Conservation (phyloP, 1,140 invertebrate species). For the Drosophila eugracilis region DNA sequence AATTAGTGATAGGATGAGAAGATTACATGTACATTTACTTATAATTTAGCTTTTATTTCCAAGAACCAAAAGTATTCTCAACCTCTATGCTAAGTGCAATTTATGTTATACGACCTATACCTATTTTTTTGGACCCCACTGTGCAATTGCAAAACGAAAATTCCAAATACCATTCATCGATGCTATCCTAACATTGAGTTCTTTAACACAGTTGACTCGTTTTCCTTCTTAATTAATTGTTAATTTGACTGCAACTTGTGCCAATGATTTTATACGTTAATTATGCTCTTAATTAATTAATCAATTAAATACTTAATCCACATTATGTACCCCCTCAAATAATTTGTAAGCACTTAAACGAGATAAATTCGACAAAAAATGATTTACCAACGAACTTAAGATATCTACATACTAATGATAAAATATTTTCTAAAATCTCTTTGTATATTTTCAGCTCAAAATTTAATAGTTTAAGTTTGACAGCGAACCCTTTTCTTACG, state of each 20-base stretch:
- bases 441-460: constrained; percentile 84
- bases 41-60: constrained; percentile 38
- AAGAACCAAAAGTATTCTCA: constrained; percentile 68
- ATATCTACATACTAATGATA: constrained; percentile 56
- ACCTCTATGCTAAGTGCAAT: constrained; percentile 33
- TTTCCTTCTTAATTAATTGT: constrained; percentile 65
- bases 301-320: constrained; percentile 59
- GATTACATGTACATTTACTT: constrained; percentile 34
- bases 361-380: constrained; percentile 30
- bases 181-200: constrained; percentile 27
- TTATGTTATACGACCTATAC: constrained; percentile 8
- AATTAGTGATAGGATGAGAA: constrained; percentile 27
- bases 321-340: constrained; percentile 35
- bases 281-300: constrained; percentile 63
- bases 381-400: constrained; percentile 20
- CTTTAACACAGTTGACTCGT: constrained; percentile 41
- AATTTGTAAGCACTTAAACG: constrained; percentile 55
- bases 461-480: constrained; percentile 76
- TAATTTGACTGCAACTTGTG: constrained; percentile 84
- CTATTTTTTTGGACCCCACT: constrained; percentile 14
- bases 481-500: constrained; percentile 46
- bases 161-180: constrained; percentile 40
- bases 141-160: constrained; percentile 24
- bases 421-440: constrained; percentile 64
- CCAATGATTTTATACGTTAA: constrained; percentile 79